These are phyloP conservation scores for Gymnogyps californianus DNA, from an alignment of 2,113 vertebrate genomes.

Conservation along the genomic window DNA sequence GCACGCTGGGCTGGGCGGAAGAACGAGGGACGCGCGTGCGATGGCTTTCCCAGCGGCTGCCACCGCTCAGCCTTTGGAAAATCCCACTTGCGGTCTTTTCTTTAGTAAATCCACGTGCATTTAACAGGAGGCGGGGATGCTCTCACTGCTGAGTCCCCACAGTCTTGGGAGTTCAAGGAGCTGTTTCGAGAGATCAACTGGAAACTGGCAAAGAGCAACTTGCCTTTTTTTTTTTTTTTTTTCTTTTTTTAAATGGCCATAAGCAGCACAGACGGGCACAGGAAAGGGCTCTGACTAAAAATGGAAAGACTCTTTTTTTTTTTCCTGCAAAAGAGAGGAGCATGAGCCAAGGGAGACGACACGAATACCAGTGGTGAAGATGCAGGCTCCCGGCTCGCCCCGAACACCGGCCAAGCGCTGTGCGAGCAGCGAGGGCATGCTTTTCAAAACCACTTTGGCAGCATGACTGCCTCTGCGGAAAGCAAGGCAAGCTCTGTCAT, in stretches of 20 bases:
- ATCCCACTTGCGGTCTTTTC: not conserved
- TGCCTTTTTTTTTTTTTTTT: too few relatives aligned
- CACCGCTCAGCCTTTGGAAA: not conserved
- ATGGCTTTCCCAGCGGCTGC: too few relatives aligned
- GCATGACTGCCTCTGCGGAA: not conserved
- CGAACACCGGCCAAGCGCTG: not conserved
- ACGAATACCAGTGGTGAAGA: rapidly evolving
- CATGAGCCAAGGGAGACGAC: not conserved
- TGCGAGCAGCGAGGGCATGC: not conserved
- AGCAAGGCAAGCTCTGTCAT: not conserved
- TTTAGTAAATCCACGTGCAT: not conserved
- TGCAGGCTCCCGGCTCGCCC: not conserved
- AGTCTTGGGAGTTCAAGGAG: not conserved
- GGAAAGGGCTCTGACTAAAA: not conserved
- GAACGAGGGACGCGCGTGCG: rapidly evolving
- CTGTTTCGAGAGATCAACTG: not conserved
- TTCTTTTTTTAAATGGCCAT: not conserved
- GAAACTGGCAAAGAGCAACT: not conserved
- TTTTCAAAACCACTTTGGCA: not conserved
- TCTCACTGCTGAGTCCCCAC: not conserved
- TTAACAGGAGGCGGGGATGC: rapidly evolving
- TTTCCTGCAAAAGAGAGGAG: not conserved
- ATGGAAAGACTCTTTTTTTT: too few relatives aligned
- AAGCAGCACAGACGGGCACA: not conserved
- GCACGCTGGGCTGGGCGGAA: rapidly evolving